These are phyloP conservation scores for Thera obeliscata DNA, from an alignment of 2,888 invertebrate genomes.

Conservation along the genomic window DNA sequence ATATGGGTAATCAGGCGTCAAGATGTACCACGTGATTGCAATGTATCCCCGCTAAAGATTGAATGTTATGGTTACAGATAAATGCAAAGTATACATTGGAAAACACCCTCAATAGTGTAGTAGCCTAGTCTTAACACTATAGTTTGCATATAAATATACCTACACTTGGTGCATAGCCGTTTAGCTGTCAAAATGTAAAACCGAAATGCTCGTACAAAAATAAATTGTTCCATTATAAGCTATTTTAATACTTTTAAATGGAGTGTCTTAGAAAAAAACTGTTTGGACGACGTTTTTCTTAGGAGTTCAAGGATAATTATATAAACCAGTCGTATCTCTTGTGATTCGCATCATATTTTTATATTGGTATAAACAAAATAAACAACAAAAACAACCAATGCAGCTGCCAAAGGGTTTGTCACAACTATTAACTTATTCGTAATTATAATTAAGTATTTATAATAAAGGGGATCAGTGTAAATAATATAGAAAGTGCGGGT, in stretches of 20 bases:
- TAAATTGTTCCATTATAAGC: slow-evolving; percentile 64
- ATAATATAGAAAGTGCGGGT: slow-evolving; percentile 26
- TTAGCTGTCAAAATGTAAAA: slow-evolving; percentile 53
- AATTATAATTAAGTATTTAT: slow-evolving; percentile 15
- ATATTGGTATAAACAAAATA: slow-evolving; percentile 56
- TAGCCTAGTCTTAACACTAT: slow-evolving; percentile 58
- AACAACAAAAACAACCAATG: slow-evolving; percentile 56
- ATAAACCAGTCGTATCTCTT: slow-evolving; percentile 43
- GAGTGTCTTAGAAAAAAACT: slow-evolving; percentile 52
- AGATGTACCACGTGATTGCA: neutral
- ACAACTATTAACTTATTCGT: slow-evolving; percentile 44
- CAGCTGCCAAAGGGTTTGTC: slow-evolving; percentile 61
- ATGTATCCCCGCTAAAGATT: slow-evolving; percentile 2
- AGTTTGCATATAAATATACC: slow-evolving; percentile 60
- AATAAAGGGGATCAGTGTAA: slow-evolving; percentile 22
- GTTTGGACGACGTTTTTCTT: slow-evolving; percentile 36
- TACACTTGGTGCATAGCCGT: slow-evolving; percentile 66
- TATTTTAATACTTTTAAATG: slow-evolving; percentile 64
- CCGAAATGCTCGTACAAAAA: slow-evolving; percentile 72
- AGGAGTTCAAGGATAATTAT: slow-evolving; percentile 25
- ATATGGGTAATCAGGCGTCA: neutral
- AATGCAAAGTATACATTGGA: slow-evolving; percentile 45
- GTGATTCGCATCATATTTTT: slow-evolving; percentile 57
- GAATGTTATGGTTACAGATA: slow-evolving; percentile 27
- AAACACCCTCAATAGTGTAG: slow-evolving; percentile 56